A percentile compares a stretch with the other conserved stretches of the same genome.
phyloP scores from a whole-genome alignment of 2,113 vertebrate genomes.

The Galeopterus variegatus region DNA sequence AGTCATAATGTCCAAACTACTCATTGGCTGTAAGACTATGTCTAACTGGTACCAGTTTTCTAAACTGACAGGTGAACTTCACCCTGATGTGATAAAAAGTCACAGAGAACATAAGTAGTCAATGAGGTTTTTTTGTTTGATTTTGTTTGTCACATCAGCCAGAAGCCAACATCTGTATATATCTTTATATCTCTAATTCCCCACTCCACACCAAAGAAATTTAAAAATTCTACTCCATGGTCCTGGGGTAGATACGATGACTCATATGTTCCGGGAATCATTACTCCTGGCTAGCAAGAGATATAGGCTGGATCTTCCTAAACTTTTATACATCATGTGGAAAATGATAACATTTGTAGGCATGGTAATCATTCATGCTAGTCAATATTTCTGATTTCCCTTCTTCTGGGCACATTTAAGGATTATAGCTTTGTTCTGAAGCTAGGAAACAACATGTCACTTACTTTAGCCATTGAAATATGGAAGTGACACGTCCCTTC shows the following conservation, averaged over 20 bases:
- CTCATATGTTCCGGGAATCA: neutral
- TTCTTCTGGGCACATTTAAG: neutral
- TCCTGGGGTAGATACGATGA: neutral
- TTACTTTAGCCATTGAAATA: neutral
- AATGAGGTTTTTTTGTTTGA: neutral
- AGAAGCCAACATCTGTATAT: neutral
- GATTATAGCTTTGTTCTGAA: neutral
- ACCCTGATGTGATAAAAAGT: neutral
- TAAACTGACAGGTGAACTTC: neutral
- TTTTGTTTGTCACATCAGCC: neutral
- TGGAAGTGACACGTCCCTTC: neutral
- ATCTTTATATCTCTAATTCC: neutral
- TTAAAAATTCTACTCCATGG: neutral
- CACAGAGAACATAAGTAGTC: neutral
- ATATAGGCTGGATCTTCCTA: neutral
- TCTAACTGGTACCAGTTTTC: neutral
- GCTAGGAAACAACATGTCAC: neutral
- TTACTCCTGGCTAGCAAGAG: neutral
- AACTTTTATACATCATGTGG: neutral
- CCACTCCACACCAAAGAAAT: neutral
- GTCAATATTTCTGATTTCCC: neutral
- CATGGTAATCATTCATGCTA: neutral
- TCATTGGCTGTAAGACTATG: neutral
- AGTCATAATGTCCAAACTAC: neutral
- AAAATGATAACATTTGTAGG: neutral